Conservation (phyloP, 1,140 invertebrate species). For the Carcinoscorpius rotundicauda region DNA sequence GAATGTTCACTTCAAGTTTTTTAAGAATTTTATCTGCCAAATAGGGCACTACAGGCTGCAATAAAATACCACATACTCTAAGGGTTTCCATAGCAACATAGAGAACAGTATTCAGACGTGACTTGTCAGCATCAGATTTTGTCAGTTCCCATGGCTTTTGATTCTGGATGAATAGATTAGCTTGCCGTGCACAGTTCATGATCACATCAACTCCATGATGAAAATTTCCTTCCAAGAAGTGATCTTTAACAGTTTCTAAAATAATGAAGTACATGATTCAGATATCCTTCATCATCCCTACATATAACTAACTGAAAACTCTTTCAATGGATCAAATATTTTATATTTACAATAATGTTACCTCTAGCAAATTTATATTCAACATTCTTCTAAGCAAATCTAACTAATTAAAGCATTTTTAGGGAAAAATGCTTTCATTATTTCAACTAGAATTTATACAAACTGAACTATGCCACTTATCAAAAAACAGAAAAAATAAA, state of each 20-base stretch:
- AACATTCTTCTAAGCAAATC: too few relatives aligned
- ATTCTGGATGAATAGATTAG: conserved; percentile 75
- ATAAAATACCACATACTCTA: conserved; percentile 57
- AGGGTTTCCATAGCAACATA: conserved; percentile 71
- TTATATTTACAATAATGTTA: too few relatives aligned
- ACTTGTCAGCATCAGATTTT: conserved; percentile 32
- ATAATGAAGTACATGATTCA: neutral
- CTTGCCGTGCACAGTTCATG: conserved; percentile 54
- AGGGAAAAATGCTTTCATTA: too few relatives aligned
- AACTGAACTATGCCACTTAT: too few relatives aligned
- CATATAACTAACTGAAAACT: too few relatives aligned
- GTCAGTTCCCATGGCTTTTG: conserved; percentile 76
- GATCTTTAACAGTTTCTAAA: conserved; percentile 24
- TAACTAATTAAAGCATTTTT: too few relatives aligned
- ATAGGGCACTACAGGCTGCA: conserved; percentile 73
- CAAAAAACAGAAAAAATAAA: too few relatives aligned
- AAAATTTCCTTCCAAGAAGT: conserved; percentile 67
- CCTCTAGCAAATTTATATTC: too few relatives aligned
- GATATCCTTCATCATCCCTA: too few relatives aligned
- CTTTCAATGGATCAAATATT: too few relatives aligned
- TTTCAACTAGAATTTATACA: too few relatives aligned
- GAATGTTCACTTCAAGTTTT: conserved; percentile 23
- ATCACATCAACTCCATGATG: conserved; percentile 68
- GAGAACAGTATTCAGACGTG: conserved; percentile 55
- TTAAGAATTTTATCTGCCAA: conserved; percentile 44